Conservation (phyloP, 2,888 invertebrate species). For the Drosophila ochracea region DNA sequence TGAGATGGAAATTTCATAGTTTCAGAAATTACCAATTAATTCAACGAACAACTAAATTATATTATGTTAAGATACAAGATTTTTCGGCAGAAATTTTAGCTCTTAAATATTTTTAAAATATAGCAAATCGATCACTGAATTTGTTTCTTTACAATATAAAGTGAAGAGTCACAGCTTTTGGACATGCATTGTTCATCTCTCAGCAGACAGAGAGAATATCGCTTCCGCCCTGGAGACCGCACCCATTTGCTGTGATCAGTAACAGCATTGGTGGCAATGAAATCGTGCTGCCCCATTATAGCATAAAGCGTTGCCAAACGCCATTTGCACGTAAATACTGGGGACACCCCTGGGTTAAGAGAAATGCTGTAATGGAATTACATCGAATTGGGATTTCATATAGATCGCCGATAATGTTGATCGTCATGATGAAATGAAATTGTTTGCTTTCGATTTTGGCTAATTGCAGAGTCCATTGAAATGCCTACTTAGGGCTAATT, state of each 20-base stretch:
- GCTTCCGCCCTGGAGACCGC: background rate
- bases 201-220: background rate
- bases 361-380: slow-evolving; percentile 26
- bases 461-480: slow-evolving; percentile 79
- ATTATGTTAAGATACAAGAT: background rate
- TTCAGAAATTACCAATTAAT: background rate
- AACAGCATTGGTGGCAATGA: slow-evolving; percentile 19
- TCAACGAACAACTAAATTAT: background rate
- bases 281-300: slow-evolving; percentile 60
- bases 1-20: background rate
- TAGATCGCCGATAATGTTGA: slow-evolving; percentile 25
- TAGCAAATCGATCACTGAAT: background rate
- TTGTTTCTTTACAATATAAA: no score
- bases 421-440: slow-evolving; percentile 71
- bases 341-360: slow-evolving; percentile 51
- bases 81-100: background rate
- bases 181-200: slow-evolving; percentile 39
- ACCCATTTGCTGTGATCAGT: slow-evolving; percentile 12
- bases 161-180: slow-evolving; percentile 1
- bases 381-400: slow-evolving; percentile 42
- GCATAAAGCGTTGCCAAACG: slow-evolving; percentile 75
- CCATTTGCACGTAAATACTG: slow-evolving; percentile 71
- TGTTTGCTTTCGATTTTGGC: slow-evolving; percentile 80
- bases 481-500: slow-evolving; percentile 80
- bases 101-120: background rate